These are phyloP conservation scores for Ferrisia virgata DNA, from an alignment of 2,888 invertebrate genomes.

Conservation along the genomic window DNA sequence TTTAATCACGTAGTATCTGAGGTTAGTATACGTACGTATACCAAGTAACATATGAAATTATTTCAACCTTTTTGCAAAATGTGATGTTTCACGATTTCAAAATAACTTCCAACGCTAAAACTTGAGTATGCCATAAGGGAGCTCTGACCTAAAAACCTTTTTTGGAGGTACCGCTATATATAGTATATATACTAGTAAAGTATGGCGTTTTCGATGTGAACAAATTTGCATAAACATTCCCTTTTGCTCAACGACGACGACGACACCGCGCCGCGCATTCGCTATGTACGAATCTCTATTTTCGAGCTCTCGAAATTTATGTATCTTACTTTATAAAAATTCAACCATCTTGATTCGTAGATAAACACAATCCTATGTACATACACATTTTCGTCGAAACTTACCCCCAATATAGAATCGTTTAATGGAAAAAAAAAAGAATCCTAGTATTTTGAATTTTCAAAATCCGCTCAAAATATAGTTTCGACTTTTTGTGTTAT, in stretches of 20 bases:
- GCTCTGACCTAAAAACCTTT: constrained; percentile 32
- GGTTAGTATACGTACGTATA: neutral
- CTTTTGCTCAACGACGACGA: no score
- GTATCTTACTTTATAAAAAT: constrained; percentile 11
- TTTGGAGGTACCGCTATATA: constrained; percentile 9
- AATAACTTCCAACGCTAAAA: neutral
- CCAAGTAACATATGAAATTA: constrained; percentile 10
- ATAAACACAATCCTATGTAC: neutral
- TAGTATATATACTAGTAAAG: no score
- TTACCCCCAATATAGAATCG: neutral
- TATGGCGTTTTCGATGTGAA: constrained; percentile 1
- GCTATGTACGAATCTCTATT: neutral
- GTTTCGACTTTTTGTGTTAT: neutral
- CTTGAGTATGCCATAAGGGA: constrained; percentile 2
- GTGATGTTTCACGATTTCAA: constrained; percentile 6
- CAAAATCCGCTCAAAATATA: neutral
- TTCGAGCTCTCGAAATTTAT: constrained; percentile 4
- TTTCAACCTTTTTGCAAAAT: constrained; percentile 16
- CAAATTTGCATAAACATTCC: constrained; percentile 27
- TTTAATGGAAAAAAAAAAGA: neutral
- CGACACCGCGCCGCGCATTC: neutral
- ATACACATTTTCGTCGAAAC: neutral
- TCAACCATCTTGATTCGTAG: constrained; percentile 23
- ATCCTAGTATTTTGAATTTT: neutral
- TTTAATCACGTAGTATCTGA: constrained; percentile 18